These are phyloP conservation scores for Eleutherodactylus coqui DNA, from an alignment of 2,797 vertebrate species.

Conservation along the genomic window DNA sequence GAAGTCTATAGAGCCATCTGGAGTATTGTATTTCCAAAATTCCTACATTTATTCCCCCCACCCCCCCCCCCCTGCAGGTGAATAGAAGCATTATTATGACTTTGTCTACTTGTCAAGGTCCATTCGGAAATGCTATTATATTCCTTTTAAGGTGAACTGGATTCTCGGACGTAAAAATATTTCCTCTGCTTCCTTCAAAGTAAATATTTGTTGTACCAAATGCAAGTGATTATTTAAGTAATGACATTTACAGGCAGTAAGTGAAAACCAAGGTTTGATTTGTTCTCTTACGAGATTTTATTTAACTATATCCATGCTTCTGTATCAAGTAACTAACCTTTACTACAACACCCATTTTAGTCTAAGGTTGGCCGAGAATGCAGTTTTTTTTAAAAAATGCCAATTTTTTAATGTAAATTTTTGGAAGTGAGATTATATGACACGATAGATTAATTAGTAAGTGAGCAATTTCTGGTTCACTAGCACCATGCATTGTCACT, in stretches of 20 bases:
- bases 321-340: background rate
- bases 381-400: background rate
- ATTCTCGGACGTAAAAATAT: conserved; percentile 9
- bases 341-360: background rate
- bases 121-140: background rate
- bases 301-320: background rate
- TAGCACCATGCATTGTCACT: too few species aligned
- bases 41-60: too few species aligned
- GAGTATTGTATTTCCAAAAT: too few species aligned
- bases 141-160: background rate
- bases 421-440: too few species aligned
- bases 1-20: too few species aligned
- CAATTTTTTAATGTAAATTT: too few species aligned
- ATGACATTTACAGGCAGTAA: background rate
- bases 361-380: background rate
- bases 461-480: too few species aligned
- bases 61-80: too few species aligned
- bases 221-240: conserved; percentile 22
- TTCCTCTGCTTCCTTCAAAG: conserved; percentile 40
- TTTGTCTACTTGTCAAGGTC: background rate
- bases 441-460: too few species aligned
- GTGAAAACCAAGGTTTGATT: background rate
- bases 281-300: background rate
- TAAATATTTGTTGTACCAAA: conserved; percentile 44
- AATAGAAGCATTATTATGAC: too few species aligned